phyloP scores from a whole-genome alignment of 2,888 invertebrate genomes.

The Pseudococcus viburni region DNA sequence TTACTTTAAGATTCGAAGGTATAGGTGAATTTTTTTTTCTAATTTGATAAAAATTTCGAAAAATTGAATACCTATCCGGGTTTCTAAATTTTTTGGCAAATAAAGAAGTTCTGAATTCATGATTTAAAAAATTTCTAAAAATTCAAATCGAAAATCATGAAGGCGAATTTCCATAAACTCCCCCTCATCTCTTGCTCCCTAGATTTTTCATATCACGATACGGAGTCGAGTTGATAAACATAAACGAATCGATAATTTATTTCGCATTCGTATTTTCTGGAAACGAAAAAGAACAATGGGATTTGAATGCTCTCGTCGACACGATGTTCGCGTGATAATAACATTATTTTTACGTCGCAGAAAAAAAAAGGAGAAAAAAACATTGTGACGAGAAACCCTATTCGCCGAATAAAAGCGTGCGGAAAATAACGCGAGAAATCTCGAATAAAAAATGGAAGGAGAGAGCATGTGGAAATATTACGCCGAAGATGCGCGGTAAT shows the following conservation, averaged over 20 bases:
- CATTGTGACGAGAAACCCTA: background rate
- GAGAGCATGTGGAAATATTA: background rate
- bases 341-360: background rate
- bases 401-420: background rate
- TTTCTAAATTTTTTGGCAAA: no score
- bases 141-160: no score
- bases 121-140: no score
- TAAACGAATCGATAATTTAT: background rate
- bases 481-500: background rate
- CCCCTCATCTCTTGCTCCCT: no score
- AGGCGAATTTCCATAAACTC: no score
- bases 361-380: background rate
- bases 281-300: background rate
- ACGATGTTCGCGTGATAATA: slow-evolving; percentile 19
- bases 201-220: no score
- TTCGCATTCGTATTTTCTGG: background rate
- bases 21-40: no score
- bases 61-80: no score
- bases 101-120: no score
- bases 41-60: no score
- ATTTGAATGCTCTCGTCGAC: background rate
- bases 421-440: slow-evolving; percentile 18
- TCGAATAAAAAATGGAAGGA: background rate
- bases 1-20: no score
- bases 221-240: background rate